phyloP scores from a whole-genome alignment of 2,888 invertebrate species.

The Gibbula magus region DNA sequence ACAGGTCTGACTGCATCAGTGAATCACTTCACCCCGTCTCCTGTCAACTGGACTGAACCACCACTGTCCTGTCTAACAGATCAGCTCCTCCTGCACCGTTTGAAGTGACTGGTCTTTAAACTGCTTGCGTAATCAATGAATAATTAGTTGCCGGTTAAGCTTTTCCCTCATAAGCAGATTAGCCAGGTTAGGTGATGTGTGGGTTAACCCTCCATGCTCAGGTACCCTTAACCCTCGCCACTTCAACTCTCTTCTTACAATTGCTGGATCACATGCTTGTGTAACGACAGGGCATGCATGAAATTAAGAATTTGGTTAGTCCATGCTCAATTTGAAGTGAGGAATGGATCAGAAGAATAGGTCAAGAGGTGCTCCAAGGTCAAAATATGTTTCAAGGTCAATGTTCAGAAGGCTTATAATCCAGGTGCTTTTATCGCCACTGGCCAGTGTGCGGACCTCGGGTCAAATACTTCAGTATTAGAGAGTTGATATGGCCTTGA shows the following conservation, averaged over 20 bases:
- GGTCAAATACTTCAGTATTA: no score
- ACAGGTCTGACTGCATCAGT: no score
- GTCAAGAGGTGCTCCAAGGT: neutral
- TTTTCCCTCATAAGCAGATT: neutral
- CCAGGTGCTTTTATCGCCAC: no score
- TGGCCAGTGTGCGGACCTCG: no score
- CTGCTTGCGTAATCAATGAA: constrained; percentile 1
- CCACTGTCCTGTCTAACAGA: no score
- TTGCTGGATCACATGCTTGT: neutral
- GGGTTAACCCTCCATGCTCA: neutral
- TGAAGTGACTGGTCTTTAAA: neutral
- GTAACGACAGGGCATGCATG: neutral
- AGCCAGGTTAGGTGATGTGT: neutral
- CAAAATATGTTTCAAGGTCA: neutral
- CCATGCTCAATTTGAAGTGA: neutral
- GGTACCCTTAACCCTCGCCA: neutral
- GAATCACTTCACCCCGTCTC: no score
- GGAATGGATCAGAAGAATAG: neutral
- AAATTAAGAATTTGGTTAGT: neutral
- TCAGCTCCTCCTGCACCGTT: no score
- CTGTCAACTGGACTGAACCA: no score
- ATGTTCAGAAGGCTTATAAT: neutral
- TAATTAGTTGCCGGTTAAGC: neutral
- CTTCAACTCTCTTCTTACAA: neutral
- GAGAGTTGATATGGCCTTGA: neutral